Base-by-base conservation (phyloP, 2,113 vertebrate genomes). In the Pseudolaguvia tuberculata region DNA sequence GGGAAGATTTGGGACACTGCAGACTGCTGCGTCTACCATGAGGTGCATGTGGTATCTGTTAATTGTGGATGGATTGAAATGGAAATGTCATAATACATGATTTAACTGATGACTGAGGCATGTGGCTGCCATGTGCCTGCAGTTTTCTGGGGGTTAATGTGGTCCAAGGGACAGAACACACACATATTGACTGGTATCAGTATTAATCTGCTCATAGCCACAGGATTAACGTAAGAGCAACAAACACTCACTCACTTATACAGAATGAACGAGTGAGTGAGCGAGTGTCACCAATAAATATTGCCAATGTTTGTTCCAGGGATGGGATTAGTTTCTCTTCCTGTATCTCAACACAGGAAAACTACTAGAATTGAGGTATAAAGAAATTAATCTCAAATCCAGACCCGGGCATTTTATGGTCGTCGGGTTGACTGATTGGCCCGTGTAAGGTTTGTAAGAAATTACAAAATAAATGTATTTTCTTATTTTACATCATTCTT, bases 131-230 rank as follows among this genome's bases (percentile, higher is more conserved):
- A 48, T 25, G 18, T 67, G 63, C 15, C 63, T 67, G 47, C 15
- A 11, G 21, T 11, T 48, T 48, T 48, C 63, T 18, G 62, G 39
- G n/a, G 61, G n/a, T 57, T 27, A 14, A 21, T 58, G 42, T 4
- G 6, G 55, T 48, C 25, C 2, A 72, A 14, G 13, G 14, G 42
- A 66, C 21, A 66, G 53, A 35, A 35, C 53, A 12, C 12, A 21
- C 20, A 42, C 68, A 47, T 35, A 35, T 15, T 20, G 69, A 71
- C 69, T 58, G 23, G 21, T 58, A 17, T 56, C 69, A 25, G 21
- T 20, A 53, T 72, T 35, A 47, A 71, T 71, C 55, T 45, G 35
- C 17, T 25, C 35, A 42, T 39, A 45, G 51, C 21, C 23, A n/a
- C 23, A 27, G 27, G n/a, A 35, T 27, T 13, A 47, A 20, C 9